A percentile compares a stretch with the other conserved stretches of the same genome.
Conservation (phyloP, 2,113 vertebrate genomes). For the Engystomops pustulosus region DNA sequence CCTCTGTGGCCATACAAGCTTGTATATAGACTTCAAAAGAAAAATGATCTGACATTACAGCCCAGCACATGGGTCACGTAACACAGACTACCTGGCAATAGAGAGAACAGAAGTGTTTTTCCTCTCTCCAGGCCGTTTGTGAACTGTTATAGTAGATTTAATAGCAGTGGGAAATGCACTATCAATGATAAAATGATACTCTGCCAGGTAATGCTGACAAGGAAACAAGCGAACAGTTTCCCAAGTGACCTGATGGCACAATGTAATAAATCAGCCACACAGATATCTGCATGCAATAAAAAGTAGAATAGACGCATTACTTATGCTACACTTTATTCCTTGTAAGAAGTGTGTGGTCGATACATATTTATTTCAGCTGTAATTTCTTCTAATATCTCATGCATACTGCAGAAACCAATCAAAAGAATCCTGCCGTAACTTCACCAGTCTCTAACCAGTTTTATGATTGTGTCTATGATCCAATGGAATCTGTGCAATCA, state of each 20-base stretch:
- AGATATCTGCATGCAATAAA: slow-evolving; percentile 12
- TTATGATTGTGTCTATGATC: too few relatives aligned
- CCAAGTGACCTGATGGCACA: slow-evolving; percentile 33
- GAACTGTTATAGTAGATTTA: slow-evolving; percentile 53
- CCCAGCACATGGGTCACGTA: slow-evolving; percentile 48
- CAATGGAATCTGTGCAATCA: too few relatives aligned
- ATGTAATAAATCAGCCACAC: slow-evolving; percentile 34
- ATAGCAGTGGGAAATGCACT: slow-evolving; percentile 51
- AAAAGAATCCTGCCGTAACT: background rate
- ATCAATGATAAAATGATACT: slow-evolving; percentile 56
- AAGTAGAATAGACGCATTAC: background rate
- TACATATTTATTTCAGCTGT: background rate
- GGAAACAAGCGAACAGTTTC: background rate
- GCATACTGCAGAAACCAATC: background rate
- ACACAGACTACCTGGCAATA: slow-evolving; percentile 26
- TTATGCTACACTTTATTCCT: background rate
- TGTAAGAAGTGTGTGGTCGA: background rate
- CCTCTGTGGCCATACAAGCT: slow-evolving; percentile 59
- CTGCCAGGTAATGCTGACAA: slow-evolving; percentile 41
- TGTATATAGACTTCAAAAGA: slow-evolving; percentile 53
- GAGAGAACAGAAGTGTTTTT: slow-evolving; percentile 49
- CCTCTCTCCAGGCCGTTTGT: slow-evolving; percentile 37
- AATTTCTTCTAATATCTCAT: background rate
- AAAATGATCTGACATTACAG: slow-evolving; percentile 59
- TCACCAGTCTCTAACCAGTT: background rate